Base-by-base conservation (phyloP, 2,888 invertebrate species). In the Monopis laevigella region DNA sequence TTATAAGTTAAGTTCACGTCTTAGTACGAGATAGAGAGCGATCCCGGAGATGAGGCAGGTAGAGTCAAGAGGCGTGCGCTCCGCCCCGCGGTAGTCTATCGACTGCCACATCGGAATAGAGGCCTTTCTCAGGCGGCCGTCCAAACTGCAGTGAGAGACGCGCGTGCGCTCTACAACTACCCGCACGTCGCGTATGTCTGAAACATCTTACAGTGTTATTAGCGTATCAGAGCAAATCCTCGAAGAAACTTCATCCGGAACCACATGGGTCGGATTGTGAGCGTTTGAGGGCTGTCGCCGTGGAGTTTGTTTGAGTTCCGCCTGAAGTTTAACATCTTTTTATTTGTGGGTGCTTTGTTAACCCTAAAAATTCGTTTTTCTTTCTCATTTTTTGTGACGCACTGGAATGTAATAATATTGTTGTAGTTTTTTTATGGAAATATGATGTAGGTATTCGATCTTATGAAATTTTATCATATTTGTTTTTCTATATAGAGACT, bases 131-230 rank as follows among this genome's bases (percentile, higher is more conserved):
- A 56, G 59, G 61, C 58, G 51, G 46, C 59, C 52, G 57, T 58
- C 59, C 58, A 58, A 66, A 65, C 75, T 77, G 77, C 77, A 77
- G 61, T 64, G 59, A 47, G 45, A 40, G 55, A 45, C 44, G 52
- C 77, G 77, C 77, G 64, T 65, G 78, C 78, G 74, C 55, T 42
- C 47, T 66, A 64, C 69, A 69, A 65, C 62, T 61, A 63, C 53
- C 62, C 56, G 58, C 58, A 52, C 54, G 59, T 39, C 29, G 29
- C 40, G 40, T 40, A 40, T 40, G 40, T 40, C 40, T 40, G 47
- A 49, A 62, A 49, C 62, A 59, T 60, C 59, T 57, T 57, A 48
- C 49, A 43, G 35, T 28, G 40, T 35, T 43, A 43, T 40, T 43
- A 43, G 43, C 40, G 43, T 43, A 43, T 43, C 43, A 40, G 35